phyloP scores from a whole-genome alignment of 2,888 invertebrate genomes.

The Chalcis sispes region DNA sequence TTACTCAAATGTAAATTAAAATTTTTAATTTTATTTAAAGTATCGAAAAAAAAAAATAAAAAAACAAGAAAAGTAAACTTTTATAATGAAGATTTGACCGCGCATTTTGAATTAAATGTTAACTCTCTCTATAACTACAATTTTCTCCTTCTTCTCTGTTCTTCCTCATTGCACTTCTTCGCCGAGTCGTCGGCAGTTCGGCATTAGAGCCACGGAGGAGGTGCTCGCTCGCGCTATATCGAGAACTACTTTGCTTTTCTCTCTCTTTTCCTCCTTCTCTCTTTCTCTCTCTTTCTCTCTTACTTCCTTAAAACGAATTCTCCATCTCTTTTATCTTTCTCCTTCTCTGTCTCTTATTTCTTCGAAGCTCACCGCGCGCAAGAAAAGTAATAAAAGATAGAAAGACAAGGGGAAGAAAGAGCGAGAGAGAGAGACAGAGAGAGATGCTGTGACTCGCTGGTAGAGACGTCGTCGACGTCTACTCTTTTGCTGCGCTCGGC shows the following conservation, averaged over 20 bases:
- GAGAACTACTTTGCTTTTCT: slow-evolving; percentile 18
- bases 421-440: neutral
- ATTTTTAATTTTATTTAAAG: neutral
- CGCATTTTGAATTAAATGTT: no score
- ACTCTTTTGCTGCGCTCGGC: slow-evolving; percentile 34
- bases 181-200: neutral
- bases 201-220: neutral
- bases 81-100: no score
- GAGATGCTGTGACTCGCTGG: neutral
- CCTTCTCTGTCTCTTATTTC: neutral
- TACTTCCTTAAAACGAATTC: neutral
- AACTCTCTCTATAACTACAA: neutral
- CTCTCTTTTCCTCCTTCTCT: slow-evolving; percentile 3
- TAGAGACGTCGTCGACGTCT: slow-evolving; percentile 27
- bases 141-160: slow-evolving; percentile 1
- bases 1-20: neutral
- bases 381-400: slow-evolving; percentile 10
- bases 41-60: neutral
- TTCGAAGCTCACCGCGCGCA: neutral
- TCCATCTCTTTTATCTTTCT: neutral
- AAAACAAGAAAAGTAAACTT: no score
- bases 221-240: slow-evolving; percentile 48
- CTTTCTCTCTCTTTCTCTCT: slow-evolving; percentile 2
- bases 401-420: neutral
- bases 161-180: neutral